phyloP scores from a whole-genome alignment of 2,888 invertebrate species.

The Ornithoptera alexandrae region DNA sequence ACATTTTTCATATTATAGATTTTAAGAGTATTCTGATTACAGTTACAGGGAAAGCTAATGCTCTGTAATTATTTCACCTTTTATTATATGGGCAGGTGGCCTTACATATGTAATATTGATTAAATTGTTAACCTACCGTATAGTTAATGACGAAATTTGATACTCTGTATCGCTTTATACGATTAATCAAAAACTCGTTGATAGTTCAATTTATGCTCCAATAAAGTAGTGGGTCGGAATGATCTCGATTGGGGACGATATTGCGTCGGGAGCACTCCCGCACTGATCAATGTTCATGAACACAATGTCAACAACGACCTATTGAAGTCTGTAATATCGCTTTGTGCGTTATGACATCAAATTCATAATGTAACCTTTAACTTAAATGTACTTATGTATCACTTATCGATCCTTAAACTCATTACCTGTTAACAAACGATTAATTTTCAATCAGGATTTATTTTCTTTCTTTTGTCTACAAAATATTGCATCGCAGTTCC shows the following conservation, averaged over 20 bases:
- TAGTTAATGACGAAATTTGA: background rate
- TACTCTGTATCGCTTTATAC: conserved; percentile 2
- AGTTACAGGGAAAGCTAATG: too few relatives aligned
- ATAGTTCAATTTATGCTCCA: conserved; percentile 10
- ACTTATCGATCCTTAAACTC: too few relatives aligned
- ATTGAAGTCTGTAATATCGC: background rate
- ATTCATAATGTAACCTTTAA: background rate
- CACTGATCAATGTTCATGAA: conserved; percentile 10
- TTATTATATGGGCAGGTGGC: too few relatives aligned
- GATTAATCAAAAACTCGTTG: conserved; percentile 15
- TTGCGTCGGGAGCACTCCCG: conserved; percentile 3
- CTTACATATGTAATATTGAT: background rate
- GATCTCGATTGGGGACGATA: conserved; percentile 9
- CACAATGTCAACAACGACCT: conserved; percentile 4
- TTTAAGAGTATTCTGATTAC: too few relatives aligned
- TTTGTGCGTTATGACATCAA: background rate
- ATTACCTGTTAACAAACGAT: too few relatives aligned
- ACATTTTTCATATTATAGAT: too few relatives aligned
- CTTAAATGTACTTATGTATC: too few relatives aligned
- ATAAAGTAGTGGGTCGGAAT: conserved; percentile 16
- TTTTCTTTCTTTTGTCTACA: too few relatives aligned
- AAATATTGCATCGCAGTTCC: too few relatives aligned
- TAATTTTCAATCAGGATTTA: too few relatives aligned
- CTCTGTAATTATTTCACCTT: too few relatives aligned
- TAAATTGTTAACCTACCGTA: background rate